A percentile compares a stretch with the other conserved stretches of the same genome.
Conservation (phyloP, 2,797 vertebrate genomes). For the Balearica regulorum region DNA sequence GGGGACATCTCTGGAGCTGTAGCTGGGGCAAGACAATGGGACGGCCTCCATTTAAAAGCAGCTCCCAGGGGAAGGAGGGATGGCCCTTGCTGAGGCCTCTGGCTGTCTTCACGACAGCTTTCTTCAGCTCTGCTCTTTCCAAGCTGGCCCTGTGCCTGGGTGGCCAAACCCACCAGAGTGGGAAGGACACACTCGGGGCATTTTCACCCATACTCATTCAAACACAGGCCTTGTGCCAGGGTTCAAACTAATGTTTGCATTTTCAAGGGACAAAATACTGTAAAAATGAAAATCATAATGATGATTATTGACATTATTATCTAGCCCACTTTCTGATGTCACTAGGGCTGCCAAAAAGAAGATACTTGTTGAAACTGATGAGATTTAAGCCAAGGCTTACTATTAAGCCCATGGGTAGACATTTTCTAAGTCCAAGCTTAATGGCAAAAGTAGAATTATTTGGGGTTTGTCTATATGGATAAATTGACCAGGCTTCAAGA, state of each 20-base stretch:
- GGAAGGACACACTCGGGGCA: background rate
- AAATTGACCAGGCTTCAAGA: background rate
- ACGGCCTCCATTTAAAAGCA: background rate
- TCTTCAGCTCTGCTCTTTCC: background rate
- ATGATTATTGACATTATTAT: background rate
- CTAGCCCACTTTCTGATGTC: background rate
- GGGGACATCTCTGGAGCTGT: background rate
- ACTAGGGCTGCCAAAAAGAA: background rate
- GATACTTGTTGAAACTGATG: background rate
- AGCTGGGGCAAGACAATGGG: background rate
- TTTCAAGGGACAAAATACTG: background rate
- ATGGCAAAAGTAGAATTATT: background rate
- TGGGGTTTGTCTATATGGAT: background rate
- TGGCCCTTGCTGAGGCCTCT: background rate
- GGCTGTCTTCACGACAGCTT: rapidly evolving
- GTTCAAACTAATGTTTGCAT: background rate
- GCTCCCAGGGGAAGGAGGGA: background rate
- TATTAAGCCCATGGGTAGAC: background rate
- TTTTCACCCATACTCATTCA: background rate
- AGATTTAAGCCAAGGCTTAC: background rate
- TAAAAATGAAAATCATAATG: background rate
- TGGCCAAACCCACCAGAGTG: rapidly evolving
- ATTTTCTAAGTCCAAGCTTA: background rate
- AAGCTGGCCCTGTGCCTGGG: background rate
- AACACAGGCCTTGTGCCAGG: background rate